Conservation (phyloP, 2,888 invertebrate genomes). For the Cistogaster globosa region DNA sequence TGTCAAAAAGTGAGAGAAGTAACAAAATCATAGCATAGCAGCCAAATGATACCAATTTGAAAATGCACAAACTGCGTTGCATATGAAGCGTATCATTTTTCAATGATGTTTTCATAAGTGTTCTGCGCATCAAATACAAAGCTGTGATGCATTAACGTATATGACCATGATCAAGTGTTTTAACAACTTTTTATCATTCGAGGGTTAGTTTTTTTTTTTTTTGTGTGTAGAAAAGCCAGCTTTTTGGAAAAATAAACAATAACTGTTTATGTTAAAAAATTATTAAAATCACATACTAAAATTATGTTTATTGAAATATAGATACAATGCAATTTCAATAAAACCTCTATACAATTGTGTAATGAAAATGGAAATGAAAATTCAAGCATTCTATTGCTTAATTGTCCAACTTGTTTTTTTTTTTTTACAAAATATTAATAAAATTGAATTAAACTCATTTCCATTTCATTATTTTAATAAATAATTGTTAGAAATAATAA, state of each 20-base stretch:
- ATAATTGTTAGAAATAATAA: too few relatives aligned
- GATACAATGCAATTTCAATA: constrained; percentile 52
- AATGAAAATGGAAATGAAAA: too few relatives aligned
- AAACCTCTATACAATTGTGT: too few relatives aligned
- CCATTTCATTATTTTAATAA: constrained; percentile 33
- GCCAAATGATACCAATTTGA: not conserved
- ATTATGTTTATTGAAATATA: constrained; percentile 29
- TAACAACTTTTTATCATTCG: constrained; percentile 32
- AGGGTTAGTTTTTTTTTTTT: not conserved
- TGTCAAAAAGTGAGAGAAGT: not conserved
- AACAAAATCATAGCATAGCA: constrained; percentile 24
- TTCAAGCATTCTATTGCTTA: too few relatives aligned
- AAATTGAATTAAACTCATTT: too few relatives aligned
- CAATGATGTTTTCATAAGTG: too few relatives aligned
- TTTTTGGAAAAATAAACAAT: constrained; percentile 1
- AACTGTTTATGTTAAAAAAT: constrained; percentile 18
- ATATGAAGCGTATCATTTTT: too few relatives aligned
- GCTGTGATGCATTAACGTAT: too few relatives aligned
- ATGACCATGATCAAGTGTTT: constrained; percentile 7
- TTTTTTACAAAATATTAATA: too few relatives aligned
- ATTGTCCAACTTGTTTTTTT: too few relatives aligned
- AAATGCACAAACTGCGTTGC: too few relatives aligned
- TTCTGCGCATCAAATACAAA: too few relatives aligned
- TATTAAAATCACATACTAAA: constrained; percentile 34
- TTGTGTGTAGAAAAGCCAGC: constrained; percentile 21